Conservation (phyloP, 2,888 invertebrate species). For the Andrena camellia region DNA sequence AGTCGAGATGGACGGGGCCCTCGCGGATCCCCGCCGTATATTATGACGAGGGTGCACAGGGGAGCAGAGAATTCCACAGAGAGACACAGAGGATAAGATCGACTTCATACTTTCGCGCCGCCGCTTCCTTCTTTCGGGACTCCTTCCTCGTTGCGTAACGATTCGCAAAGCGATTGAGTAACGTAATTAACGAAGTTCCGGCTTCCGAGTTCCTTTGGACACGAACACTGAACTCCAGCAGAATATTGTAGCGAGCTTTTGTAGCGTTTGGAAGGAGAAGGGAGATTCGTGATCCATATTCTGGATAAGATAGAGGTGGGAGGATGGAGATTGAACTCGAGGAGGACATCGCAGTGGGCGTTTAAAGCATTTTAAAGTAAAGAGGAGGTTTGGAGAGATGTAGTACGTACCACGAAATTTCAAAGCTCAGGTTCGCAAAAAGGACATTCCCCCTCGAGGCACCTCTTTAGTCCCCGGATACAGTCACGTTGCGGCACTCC, state of each 20-base stretch:
- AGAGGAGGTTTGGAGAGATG: no score
- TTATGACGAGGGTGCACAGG: constrained; percentile 32
- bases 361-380: no score
- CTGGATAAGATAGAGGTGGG: no score
- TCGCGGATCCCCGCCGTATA: constrained; percentile 62
- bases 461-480: no score
- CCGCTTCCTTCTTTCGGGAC: constrained; percentile 13
- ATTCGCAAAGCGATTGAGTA: neutral
- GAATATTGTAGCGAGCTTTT: neutral
- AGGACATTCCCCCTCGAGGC: no score
- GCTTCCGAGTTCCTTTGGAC: neutral
- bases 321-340: no score
- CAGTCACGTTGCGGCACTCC: neutral
- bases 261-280: neutral
- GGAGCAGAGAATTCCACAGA: neutral
- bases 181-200: neutral
- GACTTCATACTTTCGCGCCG: constrained; percentile 9
- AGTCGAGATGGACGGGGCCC: constrained; percentile 60
- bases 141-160: neutral
- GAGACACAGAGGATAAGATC: neutral
- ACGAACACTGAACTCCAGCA: neutral
- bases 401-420: no score
- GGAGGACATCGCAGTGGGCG: no score
- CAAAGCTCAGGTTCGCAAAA: no score
- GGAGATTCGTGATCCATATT: neutral